phyloP scores from a whole-genome alignment of 2,888 invertebrate genomes.

The Drosophila austrosaltans region DNA sequence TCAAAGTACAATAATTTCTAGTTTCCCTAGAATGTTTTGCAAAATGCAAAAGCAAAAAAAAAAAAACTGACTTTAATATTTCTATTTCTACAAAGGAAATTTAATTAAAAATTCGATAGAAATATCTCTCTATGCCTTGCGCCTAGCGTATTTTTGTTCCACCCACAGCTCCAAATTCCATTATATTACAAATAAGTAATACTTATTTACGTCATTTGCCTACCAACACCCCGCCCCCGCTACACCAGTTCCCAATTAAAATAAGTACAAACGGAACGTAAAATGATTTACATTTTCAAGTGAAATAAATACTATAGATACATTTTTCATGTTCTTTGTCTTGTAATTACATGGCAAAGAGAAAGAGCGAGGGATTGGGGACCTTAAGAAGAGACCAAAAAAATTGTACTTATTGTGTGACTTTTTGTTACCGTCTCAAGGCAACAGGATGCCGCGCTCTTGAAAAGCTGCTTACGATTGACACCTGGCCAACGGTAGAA shows the following conservation, averaged over 20 bases:
- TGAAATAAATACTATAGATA: constrained; percentile 11
- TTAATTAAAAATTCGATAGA: neutral
- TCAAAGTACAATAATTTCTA: too few species aligned
- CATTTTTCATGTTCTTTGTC: constrained; percentile 6
- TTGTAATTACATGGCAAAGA: constrained; percentile 5
- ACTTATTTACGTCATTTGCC: neutral
- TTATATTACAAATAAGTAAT: constrained; percentile 1
- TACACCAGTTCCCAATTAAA: constrained; percentile 1
- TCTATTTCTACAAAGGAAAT: neutral
- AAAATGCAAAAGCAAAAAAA: too few species aligned
- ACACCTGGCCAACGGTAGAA: constrained; percentile 51
- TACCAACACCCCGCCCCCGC: too few species aligned
- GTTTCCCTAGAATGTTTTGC: too few species aligned
- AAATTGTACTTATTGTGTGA: constrained; percentile 10
- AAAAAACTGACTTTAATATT: too few species aligned
- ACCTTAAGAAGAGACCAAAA: neutral
- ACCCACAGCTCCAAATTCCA: neutral
- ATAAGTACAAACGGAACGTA: neutral
- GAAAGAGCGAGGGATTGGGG: neutral
- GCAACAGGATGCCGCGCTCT: constrained; percentile 15
- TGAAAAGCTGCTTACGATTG: constrained; percentile 36
- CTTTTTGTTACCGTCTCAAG: constrained; percentile 7
- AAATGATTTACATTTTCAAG: constrained; percentile 17
- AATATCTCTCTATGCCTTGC: neutral
- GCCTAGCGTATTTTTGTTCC: neutral